These are phyloP conservation scores for Drosophila nr. medialis DNA, from an alignment of 2,888 invertebrate genomes.

Conservation along the genomic window DNA sequence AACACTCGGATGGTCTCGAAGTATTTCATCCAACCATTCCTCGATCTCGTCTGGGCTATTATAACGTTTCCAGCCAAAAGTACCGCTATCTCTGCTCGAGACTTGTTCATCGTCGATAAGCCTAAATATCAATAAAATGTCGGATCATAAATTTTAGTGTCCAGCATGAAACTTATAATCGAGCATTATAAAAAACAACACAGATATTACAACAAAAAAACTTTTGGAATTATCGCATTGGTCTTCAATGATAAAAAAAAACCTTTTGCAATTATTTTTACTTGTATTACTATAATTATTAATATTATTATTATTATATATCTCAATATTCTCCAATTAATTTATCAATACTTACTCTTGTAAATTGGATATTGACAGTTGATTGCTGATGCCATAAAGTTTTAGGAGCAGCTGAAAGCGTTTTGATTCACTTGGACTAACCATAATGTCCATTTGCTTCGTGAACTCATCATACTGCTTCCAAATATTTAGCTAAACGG, in stretches of 20 bases:
- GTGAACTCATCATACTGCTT: conserved; percentile 82
- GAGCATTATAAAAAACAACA: neutral
- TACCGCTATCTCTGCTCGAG: conserved; percentile 39
- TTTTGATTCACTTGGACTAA: conserved; percentile 85
- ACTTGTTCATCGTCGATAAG: conserved; percentile 85
- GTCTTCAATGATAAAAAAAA: no score
- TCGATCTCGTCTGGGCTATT: conserved; percentile 87
- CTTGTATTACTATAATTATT: no score
- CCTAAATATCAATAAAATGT: conserved; percentile 83
- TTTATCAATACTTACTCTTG: conserved; percentile 85
- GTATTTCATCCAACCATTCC: conserved; percentile 86
- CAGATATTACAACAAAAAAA: neutral
- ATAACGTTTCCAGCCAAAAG: conserved; percentile 87
- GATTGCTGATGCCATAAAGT: conserved; percentile 82
- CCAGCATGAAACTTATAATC: conserved; percentile 26
- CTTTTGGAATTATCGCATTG: no score
- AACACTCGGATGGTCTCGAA: conserved; percentile 84
- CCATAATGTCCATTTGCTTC: conserved; percentile 86
- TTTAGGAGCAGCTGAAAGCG: conserved; percentile 85
- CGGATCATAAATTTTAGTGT: conserved; percentile 25
- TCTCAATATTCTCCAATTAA: neutral
- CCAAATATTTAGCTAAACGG: conserved; percentile 77
- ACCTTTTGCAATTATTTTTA: no score
- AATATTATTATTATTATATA: neutral
- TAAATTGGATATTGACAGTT: conserved; percentile 87